Evolutionary conservation across 1,140 invertebrate genomes (phyloP), one percentile per base, ranked within the genome.

Genomic region (Leptinotarsa defecta): DNA sequence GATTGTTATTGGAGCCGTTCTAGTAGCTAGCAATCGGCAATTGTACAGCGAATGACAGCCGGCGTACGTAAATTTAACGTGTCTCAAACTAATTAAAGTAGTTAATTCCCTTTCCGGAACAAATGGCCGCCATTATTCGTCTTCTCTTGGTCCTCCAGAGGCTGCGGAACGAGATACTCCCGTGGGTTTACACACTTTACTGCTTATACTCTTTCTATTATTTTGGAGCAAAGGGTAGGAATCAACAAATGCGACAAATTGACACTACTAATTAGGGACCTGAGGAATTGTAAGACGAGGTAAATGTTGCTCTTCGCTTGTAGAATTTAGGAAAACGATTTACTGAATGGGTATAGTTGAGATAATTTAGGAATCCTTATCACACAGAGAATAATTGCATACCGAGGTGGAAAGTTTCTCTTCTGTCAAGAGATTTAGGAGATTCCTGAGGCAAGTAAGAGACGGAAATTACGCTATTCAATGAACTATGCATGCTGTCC

Each of bases 71-170:
- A 84, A 84, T 84, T 83, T 78, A 83, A 83, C 80, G 81, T 84
- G 83, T 83, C 82, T 81, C 83, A 78, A 84, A 84, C 82, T 84
- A 84, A 84, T 84, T 84, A 84, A 84, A 83, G 82, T 82, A 84
- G 83, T 84, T 84, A 84, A 84, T 84, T 84, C 77, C 79, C 77
- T 75, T 82, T 81, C 81, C 81, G 81, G 81, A 84, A 84, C 83
- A 79, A 84, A 84, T 82, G 81, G 73, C 76, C 64, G 43, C 81
- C 77, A 81, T 84, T 84, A 84, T 78, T 84, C 79, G 79, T 83
- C 79, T 79, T 74, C 67, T 57, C 52, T 13, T 68, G 67, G 24
- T 68, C 67, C 27, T 48, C 52, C 34, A 48, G 48, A 48, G 49
- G 48, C 20, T 20, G 69, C 20, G 69, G 48, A 71, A 52, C 69